phyloP scores from a whole-genome alignment of 2,888 invertebrate genomes.

The Actias luna region DNA sequence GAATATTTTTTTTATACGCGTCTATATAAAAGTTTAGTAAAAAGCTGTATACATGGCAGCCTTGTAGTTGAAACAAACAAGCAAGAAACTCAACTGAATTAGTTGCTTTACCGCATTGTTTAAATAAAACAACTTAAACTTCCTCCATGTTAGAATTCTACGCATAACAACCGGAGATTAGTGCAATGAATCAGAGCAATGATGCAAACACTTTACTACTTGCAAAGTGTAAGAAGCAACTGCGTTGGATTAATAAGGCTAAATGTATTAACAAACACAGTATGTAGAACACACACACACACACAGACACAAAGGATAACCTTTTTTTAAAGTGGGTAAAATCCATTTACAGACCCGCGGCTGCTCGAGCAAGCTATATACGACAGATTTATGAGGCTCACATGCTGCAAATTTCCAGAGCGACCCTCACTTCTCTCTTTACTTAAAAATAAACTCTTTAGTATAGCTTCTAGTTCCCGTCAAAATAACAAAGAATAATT shows the following conservation, averaged over 20 bases:
- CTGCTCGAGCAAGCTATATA: too few relatives aligned
- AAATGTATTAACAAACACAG: neutral
- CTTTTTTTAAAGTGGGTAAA: neutral
- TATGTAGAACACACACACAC: neutral
- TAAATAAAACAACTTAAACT: neutral
- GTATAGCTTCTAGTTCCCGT: too few relatives aligned
- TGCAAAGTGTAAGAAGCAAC: neutral
- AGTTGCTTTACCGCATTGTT: neutral
- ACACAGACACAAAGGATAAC: neutral
- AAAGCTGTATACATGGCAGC: neutral
- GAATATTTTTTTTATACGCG: too few relatives aligned
- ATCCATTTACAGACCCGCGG: too few relatives aligned
- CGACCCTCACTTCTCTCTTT: too few relatives aligned
- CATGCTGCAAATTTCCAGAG: too few relatives aligned
- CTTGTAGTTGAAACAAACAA: neutral
- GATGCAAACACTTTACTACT: neutral
- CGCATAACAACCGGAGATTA: neutral
- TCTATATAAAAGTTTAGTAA: too few relatives aligned
- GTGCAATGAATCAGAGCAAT: neutral
- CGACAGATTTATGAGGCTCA: too few relatives aligned
- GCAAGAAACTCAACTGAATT: neutral
- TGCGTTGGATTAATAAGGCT: neutral
- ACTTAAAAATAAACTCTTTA: too few relatives aligned
- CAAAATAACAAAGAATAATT: too few relatives aligned
- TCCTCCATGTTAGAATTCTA: neutral